phyloP scores from a whole-genome alignment of 2,113 vertebrate genomes.

The Corvus hawaiiensis region DNA sequence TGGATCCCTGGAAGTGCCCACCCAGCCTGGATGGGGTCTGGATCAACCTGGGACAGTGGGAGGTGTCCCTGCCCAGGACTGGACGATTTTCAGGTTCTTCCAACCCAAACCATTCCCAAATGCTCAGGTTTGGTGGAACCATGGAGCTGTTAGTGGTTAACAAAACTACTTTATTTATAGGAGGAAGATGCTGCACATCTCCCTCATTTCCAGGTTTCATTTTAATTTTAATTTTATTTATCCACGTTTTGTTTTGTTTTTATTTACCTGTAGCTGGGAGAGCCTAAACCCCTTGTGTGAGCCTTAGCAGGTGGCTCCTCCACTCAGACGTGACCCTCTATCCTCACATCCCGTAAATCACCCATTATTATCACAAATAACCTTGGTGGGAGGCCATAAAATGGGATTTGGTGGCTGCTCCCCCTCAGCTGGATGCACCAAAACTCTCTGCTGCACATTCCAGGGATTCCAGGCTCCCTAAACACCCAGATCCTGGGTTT shows the following conservation, averaged over 20 bases:
- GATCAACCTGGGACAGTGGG: background rate
- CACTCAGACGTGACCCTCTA: rapidly evolving
- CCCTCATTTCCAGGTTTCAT: too few relatives aligned
- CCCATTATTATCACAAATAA: background rate
- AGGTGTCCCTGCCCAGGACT: background rate
- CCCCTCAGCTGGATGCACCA: background rate
- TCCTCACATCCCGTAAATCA: background rate
- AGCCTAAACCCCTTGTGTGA: too few relatives aligned
- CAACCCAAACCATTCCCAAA: background rate
- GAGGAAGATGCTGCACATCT: background rate
- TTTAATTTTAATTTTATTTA: background rate
- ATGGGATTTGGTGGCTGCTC: background rate
- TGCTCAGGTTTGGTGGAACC: background rate
- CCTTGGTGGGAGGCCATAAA: rapidly evolving
- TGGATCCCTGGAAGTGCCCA: background rate
- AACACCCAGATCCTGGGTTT: background rate
- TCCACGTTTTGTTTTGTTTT: background rate
- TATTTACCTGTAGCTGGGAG: background rate
- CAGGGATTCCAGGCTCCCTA: background rate
- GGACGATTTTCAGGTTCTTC: background rate
- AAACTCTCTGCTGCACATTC: too few relatives aligned
- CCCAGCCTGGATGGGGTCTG: background rate
- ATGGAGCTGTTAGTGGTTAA: background rate
- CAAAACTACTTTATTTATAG: background rate
- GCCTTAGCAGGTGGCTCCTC: background rate